Evolutionary conservation across 1,140 invertebrate genomes (phyloP).

Genomic region (Ceratosolen solmsi): DNA sequence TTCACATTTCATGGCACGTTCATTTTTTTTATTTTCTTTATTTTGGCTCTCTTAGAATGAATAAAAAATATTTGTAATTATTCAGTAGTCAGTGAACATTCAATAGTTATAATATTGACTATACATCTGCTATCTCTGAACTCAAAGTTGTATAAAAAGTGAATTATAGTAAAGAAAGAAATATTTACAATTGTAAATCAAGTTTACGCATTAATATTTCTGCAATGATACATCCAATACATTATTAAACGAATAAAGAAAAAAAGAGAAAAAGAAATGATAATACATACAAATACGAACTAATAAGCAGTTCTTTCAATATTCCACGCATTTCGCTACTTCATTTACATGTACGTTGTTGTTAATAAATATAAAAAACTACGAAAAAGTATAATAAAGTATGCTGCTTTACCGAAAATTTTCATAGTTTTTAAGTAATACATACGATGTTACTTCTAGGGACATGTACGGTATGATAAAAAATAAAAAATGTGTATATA

Average conservation of each 20-base stretch:
- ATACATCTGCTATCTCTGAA: background rate
- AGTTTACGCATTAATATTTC: conserved; percentile 67
- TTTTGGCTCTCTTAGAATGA: background rate
- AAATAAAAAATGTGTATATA: conserved; percentile 60
- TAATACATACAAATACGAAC: conserved; percentile 58
- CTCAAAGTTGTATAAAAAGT: conserved; percentile 43
- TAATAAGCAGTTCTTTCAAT: conserved; percentile 68
- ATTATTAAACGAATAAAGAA: conserved; percentile 61
- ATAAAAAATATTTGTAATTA: conserved; percentile 42
- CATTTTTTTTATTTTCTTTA: conserved; percentile 17
- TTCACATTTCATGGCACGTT: conserved; percentile 30
- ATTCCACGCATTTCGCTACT: conserved; percentile 67
- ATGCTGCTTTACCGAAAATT: conserved; percentile 69
- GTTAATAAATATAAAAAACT: conserved; percentile 65
- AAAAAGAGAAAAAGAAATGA: conserved; percentile 50
- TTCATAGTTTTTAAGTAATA: conserved; percentile 65
- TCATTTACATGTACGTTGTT: conserved; percentile 70
- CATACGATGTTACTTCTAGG: conserved; percentile 68
- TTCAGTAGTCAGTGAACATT: conserved; percentile 29
- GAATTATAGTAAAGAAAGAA: conserved; percentile 57
- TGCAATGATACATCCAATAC: conserved; percentile 60
- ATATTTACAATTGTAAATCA: conserved; percentile 63
- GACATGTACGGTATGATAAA: conserved; percentile 63
- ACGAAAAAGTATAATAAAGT: conserved; percentile 60
- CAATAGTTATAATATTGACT: conserved; percentile 37